Percentiles rank a stretch among this genome's conserved stretches.
phyloP scores from a whole-genome alignment of 64 coral and sea anemone genomes.

The Montipora efflorescens region DNA sequence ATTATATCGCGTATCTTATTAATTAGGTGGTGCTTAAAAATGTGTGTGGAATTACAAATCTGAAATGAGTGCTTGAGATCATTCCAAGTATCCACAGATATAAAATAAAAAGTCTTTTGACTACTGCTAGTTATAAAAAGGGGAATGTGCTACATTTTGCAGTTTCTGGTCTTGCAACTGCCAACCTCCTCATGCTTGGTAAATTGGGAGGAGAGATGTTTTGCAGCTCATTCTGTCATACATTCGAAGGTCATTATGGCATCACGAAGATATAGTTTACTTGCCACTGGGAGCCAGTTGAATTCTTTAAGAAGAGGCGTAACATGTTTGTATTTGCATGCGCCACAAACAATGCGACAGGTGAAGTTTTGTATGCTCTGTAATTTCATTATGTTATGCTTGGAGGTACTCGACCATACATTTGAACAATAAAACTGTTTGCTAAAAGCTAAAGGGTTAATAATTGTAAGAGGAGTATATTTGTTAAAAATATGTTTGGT shows the following conservation, averaged over 20 bases:
- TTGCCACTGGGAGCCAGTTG: too few relatives aligned
- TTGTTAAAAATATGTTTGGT: too few relatives aligned
- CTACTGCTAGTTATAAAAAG: conserved; percentile 5
- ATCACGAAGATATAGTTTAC: neutral
- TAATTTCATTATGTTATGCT: too few relatives aligned
- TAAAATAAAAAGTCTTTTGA: conserved; percentile 37
- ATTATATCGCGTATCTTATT: too few relatives aligned
- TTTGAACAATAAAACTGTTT: too few relatives aligned
- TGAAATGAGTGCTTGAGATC: neutral
- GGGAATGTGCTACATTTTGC: conserved; percentile 5
- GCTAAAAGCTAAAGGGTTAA: too few relatives aligned
- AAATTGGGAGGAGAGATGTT: neutral
- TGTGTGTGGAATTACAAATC: neutral
- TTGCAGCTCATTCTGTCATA: neutral
- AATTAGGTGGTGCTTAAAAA: neutral
- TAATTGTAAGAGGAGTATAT: too few relatives aligned
- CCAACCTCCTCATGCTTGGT: neutral
- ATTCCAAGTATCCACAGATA: conserved; percentile 9
- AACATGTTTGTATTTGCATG: too few relatives aligned
- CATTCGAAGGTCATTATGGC: neutral
- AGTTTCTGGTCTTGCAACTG: neutral
- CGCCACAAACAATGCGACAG: too few relatives aligned
- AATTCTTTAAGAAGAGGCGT: too few relatives aligned
- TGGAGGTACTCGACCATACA: too few relatives aligned
- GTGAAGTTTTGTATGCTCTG: too few relatives aligned